phyloP scores from a whole-genome alignment of 1,140 invertebrate genomes.

The Drosophila truncata region DNA sequence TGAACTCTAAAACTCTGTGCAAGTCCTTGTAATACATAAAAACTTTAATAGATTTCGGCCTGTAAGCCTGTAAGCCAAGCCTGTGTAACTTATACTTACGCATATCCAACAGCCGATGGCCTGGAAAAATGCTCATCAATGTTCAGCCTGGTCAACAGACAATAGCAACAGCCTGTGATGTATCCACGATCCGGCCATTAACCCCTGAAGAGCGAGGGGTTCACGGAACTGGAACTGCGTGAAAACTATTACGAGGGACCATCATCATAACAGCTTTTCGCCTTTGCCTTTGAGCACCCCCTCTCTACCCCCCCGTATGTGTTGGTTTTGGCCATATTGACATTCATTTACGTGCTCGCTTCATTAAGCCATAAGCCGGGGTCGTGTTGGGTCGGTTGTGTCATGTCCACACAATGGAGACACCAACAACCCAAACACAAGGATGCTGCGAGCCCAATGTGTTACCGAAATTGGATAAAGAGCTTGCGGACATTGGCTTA shows the following conservation, averaged over 20 bases:
- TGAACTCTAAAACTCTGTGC: not conserved
- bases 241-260: slow-evolving; percentile 64
- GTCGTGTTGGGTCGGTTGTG: slow-evolving; percentile 27
- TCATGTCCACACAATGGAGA: slow-evolving; percentile 42
- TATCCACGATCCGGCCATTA: slow-evolving; percentile 47
- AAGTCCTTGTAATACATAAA: not conserved
- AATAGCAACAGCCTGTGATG: slow-evolving; percentile 14
- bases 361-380: slow-evolving; percentile 75
- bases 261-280: slow-evolving; percentile 36
- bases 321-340: slow-evolving; percentile 46
- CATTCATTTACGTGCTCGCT: slow-evolving; percentile 70
- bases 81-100: slow-evolving; percentile 4
- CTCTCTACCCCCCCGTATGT: slow-evolving; percentile 5
- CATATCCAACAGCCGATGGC: slow-evolving; percentile 50
- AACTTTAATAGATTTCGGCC: slow-evolving; percentile 45
- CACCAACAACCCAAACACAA: slow-evolving; percentile 6
- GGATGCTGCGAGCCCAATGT: slow-evolving; percentile 21
- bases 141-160: slow-evolving; percentile 48
- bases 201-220: slow-evolving; percentile 22
- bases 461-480: slow-evolving; percentile 41
- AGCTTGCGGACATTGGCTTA: slow-evolving; percentile 34
- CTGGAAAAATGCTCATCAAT: slow-evolving; percentile 68
- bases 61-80: slow-evolving; percentile 16
- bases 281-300: slow-evolving; percentile 29
- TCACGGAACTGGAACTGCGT: slow-evolving; percentile 13